Percentiles rank a stretch among this genome's conserved stretches.
Conservation (phyloP, 1,140 invertebrate genomes). For the Chymomyza costata region DNA sequence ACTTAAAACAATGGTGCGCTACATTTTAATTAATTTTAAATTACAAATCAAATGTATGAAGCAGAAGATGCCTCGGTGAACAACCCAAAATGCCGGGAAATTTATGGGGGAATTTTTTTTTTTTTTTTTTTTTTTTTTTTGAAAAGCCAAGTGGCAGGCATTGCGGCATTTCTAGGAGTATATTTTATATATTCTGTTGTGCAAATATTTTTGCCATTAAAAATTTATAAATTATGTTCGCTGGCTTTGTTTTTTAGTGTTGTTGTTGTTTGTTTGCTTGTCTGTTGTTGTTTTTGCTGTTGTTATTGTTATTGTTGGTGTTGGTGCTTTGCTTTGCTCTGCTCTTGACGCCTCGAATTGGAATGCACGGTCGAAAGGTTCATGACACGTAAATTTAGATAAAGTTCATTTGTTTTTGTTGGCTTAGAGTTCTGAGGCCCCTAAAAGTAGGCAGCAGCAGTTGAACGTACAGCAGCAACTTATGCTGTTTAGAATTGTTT, state of each 20-base stretch:
- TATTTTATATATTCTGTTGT: conserved; percentile 12
- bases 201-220: conserved; percentile 66
- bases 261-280: background rate
- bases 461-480: background rate
- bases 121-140: no score
- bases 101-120: no score
- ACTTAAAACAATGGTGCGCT: no score
- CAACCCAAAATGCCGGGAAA: no score
- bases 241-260: conserved; percentile 4
- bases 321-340: no score
- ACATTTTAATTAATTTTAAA: conserved; percentile 56
- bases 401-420: conserved; percentile 18
- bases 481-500: background rate
- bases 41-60: conserved; percentile 42
- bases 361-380: background rate
- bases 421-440: background rate
- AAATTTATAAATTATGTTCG: conserved; percentile 51
- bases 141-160: background rate
- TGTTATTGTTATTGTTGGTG: conserved; percentile 17
- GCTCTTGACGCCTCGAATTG: conserved; percentile 3
- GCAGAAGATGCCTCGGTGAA: conserved; percentile 1
- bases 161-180: no score
- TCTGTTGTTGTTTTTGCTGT: conserved; percentile 31
- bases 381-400: conserved; percentile 37
- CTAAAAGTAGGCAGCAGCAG: conserved; percentile 28